A percentile compares a stretch with the other conserved stretches of the same genome.
These are phyloP conservation scores for Stegana nigrithorax DNA, from an alignment of 2,888 invertebrate species.

Conservation along the genomic window DNA sequence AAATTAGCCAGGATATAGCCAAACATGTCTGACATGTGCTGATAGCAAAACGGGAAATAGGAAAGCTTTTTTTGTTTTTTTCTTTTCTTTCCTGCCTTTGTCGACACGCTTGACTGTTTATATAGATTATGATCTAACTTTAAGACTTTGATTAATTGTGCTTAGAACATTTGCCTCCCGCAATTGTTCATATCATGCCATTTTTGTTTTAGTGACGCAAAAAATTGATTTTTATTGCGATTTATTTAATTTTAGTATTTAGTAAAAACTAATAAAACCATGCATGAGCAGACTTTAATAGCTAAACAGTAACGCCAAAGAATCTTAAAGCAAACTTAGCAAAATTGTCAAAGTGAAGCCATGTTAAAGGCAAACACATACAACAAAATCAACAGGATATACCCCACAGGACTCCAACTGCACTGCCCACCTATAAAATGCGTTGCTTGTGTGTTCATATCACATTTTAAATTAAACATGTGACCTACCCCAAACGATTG, in stretches of 20 bases:
- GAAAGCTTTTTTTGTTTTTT: neutral
- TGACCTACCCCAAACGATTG: slow-evolving; percentile 14
- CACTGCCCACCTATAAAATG: no score
- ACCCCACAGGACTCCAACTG: no score
- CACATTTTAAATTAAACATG: slow-evolving; percentile 19
- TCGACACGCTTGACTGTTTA: slow-evolving; percentile 3
- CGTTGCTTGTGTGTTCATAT: no score
- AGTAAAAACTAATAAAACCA: no score
- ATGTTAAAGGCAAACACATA: no score
- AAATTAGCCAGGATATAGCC: slow-evolving; percentile 8
- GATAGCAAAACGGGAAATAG: slow-evolving; percentile 9
- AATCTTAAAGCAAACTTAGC: no score
- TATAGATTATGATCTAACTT: slow-evolving; percentile 55
- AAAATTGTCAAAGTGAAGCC: no score
- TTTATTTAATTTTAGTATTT: no score
- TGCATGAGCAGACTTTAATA: no score
- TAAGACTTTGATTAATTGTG: slow-evolving; percentile 55
- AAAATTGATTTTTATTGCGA: neutral
- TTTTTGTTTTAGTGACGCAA: neutral
- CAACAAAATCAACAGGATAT: neutral
- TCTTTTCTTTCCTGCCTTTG: neutral
- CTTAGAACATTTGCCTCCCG: slow-evolving; percentile 53
- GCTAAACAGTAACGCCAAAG: no score
- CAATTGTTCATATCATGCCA: slow-evolving; percentile 49
- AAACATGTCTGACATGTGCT: slow-evolving; percentile 11